These are phyloP conservation scores for Cephalopterus ornatus DNA, from an alignment of 2,113 vertebrate species.

Conservation along the genomic window DNA sequence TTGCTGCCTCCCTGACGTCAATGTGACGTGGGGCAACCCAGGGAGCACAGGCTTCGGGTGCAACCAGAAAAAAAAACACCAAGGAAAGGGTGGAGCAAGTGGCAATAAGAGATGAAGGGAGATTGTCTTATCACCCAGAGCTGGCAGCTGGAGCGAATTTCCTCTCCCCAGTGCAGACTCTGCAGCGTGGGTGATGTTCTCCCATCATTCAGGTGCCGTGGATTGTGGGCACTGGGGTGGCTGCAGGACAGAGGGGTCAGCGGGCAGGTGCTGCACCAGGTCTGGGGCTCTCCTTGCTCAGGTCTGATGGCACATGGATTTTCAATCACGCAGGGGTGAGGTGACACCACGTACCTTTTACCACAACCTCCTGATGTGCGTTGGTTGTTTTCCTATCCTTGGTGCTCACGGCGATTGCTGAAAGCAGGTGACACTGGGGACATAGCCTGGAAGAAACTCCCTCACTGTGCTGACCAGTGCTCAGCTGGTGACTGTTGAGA, in stretches of 20 bases:
- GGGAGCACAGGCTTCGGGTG: neutral
- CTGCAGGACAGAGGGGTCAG: neutral
- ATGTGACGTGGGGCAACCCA: neutral
- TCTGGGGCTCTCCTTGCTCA: neutral
- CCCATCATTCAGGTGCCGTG: neutral
- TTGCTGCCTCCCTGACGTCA: conserved; percentile 33
- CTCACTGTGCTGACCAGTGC: neutral
- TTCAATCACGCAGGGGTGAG: neutral
- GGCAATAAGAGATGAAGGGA: neutral
- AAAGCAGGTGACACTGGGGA: fast-evolving
- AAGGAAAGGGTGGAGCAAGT: neutral
- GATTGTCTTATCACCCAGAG: conserved; percentile 18
- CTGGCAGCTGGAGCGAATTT: neutral
- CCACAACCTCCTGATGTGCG: neutral
- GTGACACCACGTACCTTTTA: neutral
- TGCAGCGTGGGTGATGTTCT: neutral
- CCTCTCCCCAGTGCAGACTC: neutral
- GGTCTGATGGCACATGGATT: neutral
- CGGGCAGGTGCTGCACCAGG: neutral
- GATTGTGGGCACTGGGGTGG: neutral
- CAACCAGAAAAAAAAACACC: neutral
- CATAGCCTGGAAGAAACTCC: neutral
- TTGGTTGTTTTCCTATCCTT: neutral
- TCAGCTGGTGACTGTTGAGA: neutral
- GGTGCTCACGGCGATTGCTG: neutral